These are phyloP conservation scores for Conger conger DNA, from an alignment of 2,113 vertebrate species.

Conservation along the genomic window DNA sequence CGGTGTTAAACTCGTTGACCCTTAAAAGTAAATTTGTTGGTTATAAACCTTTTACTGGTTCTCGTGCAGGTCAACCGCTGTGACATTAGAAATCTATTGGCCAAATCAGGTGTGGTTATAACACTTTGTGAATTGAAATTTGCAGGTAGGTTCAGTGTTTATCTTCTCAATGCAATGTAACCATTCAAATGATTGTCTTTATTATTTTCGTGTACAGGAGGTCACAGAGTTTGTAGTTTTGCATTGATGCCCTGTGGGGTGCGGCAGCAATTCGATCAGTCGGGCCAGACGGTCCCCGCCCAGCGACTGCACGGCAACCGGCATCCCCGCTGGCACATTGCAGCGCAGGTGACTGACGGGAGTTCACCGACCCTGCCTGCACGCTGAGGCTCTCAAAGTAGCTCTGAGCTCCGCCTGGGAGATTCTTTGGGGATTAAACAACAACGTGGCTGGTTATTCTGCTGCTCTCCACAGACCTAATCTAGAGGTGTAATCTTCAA, in stretches of 20 bases:
- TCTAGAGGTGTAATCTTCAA: neutral
- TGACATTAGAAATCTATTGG: too few relatives aligned
- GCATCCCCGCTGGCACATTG: neutral
- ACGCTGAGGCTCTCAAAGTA: slow-evolving; percentile 3
- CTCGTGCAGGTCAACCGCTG: neutral
- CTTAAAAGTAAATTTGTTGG: neutral
- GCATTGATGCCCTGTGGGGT: neutral
- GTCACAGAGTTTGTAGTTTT: neutral
- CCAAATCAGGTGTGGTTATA: too few relatives aligned
- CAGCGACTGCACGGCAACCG: neutral
- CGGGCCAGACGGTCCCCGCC: neutral
- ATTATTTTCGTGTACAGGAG: neutral
- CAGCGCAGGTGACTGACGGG: neutral
- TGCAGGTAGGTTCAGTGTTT: too few relatives aligned
- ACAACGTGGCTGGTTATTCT: neutral
- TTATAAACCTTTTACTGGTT: neutral
- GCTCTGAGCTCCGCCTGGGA: neutral
- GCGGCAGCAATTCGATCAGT: too few relatives aligned
- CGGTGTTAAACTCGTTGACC: neutral
- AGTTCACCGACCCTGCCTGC: neutral
- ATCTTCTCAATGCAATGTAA: too few relatives aligned
- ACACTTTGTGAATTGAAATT: too few relatives aligned
- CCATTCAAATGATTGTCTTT: too few relatives aligned
- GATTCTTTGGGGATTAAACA: slow-evolving; percentile 5
- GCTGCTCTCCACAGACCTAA: neutral